Evolutionary conservation across 2,113 vertebrate species (phyloP).

Genomic region (Cephalopterus ornatus): DNA sequence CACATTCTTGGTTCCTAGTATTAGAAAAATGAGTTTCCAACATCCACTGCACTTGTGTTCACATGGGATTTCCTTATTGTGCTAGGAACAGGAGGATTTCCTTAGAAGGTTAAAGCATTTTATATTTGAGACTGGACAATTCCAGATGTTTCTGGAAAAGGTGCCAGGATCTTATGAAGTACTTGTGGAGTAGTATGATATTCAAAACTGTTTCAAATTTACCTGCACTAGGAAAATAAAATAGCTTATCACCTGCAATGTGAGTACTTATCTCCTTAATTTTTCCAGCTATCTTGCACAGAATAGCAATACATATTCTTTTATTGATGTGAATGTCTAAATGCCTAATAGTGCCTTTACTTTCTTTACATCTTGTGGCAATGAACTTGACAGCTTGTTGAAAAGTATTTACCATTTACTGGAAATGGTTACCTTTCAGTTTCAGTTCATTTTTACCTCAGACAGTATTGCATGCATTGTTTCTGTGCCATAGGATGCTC

Average conservation of each 20-base stretch:
- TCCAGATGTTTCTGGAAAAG: background rate
- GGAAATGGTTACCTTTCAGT: background rate
- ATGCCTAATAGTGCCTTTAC: background rate
- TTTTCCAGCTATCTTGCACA: background rate
- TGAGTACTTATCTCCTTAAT: background rate
- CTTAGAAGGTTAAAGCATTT: constrained; percentile 28
- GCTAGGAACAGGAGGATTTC: constrained; percentile 4
- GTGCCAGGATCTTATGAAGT: background rate
- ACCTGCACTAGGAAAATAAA: background rate
- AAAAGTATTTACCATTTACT: constrained; percentile 1
- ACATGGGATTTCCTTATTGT: constrained; percentile 10
- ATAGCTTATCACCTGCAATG: accelerated
- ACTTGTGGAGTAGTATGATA: background rate
- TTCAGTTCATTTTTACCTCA: background rate
- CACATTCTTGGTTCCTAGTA: background rate
- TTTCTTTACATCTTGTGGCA: background rate
- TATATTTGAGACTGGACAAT: background rate
- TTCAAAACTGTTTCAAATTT: background rate
- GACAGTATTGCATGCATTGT: background rate
- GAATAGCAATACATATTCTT: background rate
- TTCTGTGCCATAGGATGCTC: background rate
- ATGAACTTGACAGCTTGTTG: background rate
- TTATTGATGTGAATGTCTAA: background rate
- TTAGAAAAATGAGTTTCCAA: background rate
- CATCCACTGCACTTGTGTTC: background rate